Evolutionary conservation across 2,888 invertebrate species (phyloP).

Genomic region (Idaea dimidiata): DNA sequence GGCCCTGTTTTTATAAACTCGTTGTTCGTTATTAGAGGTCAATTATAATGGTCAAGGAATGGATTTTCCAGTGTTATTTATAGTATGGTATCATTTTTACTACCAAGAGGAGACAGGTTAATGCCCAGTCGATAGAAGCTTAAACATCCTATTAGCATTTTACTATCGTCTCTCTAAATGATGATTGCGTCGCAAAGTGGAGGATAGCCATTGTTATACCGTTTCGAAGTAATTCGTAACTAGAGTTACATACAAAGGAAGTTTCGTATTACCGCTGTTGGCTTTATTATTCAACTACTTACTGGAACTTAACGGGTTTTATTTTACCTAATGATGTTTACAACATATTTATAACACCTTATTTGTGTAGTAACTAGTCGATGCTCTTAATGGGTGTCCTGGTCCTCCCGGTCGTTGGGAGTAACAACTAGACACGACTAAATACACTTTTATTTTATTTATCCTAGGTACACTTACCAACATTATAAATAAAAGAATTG

Average conservation of each 20-base stretch:
- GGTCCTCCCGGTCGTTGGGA: too few species aligned
- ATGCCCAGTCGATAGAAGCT: conserved; percentile 45
- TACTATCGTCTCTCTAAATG: conserved; percentile 40
- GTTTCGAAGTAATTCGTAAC: conserved; percentile 24
- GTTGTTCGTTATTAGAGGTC: conserved; percentile 26
- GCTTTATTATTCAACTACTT: background rate
- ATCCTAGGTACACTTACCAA: too few species aligned
- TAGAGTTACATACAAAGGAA: conserved; percentile 5
- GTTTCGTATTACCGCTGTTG: background rate
- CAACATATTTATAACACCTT: background rate
- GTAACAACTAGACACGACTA: too few species aligned
- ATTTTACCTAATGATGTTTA: background rate
- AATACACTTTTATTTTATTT: too few species aligned
- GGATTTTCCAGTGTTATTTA: conserved; percentile 38
- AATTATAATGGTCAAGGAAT: conserved; percentile 26
- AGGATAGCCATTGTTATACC: conserved; percentile 31
- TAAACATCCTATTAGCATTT: conserved; percentile 50
- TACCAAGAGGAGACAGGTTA: conserved; percentile 47
- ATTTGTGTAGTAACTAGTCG: background rate
- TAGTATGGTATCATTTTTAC: conserved; percentile 28
- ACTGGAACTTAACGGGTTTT: background rate
- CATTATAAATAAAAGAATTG: too few species aligned
- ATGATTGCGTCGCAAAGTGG: conserved; percentile 38
- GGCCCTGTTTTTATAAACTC: conserved; percentile 25
- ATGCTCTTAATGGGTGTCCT: too few species aligned